A percentile compares a stretch with the other conserved stretches of the same genome.
These are phyloP conservation scores for Drosophila mimetica DNA, from an alignment of 2,888 invertebrate species.

Conservation along the genomic window DNA sequence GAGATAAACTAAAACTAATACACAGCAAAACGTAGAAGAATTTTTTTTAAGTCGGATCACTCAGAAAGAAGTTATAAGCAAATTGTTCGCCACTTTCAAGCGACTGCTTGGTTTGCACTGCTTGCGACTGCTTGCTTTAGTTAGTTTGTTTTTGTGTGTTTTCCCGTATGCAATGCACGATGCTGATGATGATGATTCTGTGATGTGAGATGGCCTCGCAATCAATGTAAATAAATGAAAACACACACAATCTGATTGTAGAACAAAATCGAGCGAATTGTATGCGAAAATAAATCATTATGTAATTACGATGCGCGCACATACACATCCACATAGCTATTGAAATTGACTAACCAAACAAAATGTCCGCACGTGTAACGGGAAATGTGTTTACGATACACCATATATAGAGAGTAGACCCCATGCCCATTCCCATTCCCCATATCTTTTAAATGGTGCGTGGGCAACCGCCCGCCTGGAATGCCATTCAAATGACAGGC, in stretches of 20 bases:
- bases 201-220: conserved; percentile 27
- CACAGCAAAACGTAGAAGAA: too few species aligned
- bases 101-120: too few species aligned
- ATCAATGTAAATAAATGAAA: conserved; percentile 66
- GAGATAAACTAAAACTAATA: too few species aligned
- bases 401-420: not conserved
- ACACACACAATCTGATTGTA: conserved; percentile 10
- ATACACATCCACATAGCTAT: conserved; percentile 6
- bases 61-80: too few species aligned
- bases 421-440: not conserved
- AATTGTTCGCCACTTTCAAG: too few species aligned
- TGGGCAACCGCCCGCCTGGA: conserved; percentile 38
- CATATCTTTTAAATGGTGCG: conserved; percentile 28
- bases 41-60: too few species aligned
- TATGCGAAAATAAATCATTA: conserved; percentile 75
- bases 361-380: conserved; percentile 69
- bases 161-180: conserved; percentile 10
- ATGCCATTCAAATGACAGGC: conserved; percentile 69
- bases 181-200: conserved; percentile 3
- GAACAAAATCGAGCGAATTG: conserved; percentile 35
- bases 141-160: too few species aligned
- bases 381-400: conserved; percentile 63
- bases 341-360: conserved; percentile 47
- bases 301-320: conserved; percentile 64
- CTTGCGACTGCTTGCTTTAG: too few species aligned